Conservation (phyloP, 2,797 vertebrate genomes). For the Carcharodon carcharias region DNA sequence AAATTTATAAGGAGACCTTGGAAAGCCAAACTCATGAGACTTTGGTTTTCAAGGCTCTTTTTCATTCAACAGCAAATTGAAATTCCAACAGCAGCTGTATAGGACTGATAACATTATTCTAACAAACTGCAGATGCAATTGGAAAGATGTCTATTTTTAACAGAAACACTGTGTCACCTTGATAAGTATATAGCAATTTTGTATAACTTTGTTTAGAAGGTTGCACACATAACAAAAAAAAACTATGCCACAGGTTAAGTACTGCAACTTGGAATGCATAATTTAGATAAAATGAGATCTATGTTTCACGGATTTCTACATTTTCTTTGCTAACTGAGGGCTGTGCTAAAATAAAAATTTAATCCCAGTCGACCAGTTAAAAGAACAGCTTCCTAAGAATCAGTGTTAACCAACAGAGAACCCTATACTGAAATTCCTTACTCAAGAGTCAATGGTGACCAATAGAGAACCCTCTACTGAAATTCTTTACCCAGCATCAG, state of each 20-base stretch:
- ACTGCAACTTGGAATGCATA: neutral
- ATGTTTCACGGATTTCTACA: neutral
- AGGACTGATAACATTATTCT: neutral
- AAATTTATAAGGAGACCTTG: constrained; percentile 22
- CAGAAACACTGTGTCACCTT: neutral
- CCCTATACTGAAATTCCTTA: neutral
- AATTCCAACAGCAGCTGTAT: neutral
- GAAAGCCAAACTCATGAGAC: neutral
- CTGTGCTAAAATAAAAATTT: neutral
- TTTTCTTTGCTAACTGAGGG: neutral
- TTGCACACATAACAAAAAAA: neutral
- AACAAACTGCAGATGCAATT: neutral
- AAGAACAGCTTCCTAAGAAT: neutral
- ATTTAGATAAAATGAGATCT: neutral
- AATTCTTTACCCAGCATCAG: neutral
- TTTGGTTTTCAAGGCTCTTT: neutral
- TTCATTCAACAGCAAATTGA: neutral
- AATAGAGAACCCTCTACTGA: neutral
- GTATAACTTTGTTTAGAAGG: neutral
- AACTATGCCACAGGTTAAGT: neutral
- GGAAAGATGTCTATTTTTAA: neutral
- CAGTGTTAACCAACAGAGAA: neutral
- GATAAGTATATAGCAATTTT: neutral
- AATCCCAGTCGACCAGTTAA: neutral
- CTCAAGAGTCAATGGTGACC: neutral